Evolutionary conservation across 2,113 vertebrate genomes (phyloP), one percentile per base, ranked within the genome.

Genomic region (Xiphophorus hellerii): DNA sequence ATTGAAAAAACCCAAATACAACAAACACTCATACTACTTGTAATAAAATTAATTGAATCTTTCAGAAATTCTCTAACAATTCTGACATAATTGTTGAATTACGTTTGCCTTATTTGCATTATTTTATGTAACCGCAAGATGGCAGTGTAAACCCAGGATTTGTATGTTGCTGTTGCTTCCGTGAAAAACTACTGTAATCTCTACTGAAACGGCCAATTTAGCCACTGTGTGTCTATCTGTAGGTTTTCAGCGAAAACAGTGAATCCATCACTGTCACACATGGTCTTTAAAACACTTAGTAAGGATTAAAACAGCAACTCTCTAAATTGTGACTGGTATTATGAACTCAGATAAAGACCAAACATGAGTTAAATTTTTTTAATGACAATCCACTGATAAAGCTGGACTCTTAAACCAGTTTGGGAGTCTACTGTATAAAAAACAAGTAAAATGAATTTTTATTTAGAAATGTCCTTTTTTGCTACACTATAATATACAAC

Each of bases 111-210:
- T 54, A 72, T 7, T 1, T 74, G 54, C 7, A 5, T 62, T 84
- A 64, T 61, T 62, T 30, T 20, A 0, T 58, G 44, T 54, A 25
- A 82, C 74, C 93, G 91, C 88, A 91, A 75, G 92, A 82, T 91
- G 94, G 87, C 92, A 91, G 68, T 89, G 73, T 28, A 75, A 48
- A 51, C 54, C 42, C 65, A 87, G 71, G 15, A 68, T 84, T 4
- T 62, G n/a, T 31, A 13, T 9, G 29, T 31, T 11, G 15, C 28
- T 62, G 60, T 37, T 14, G 3, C 76, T 76, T 35, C 72, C 58
- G 65, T 22, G 22, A 14, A 10, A 30, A 48, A 69, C 37, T 35
- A 35, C 17, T 25, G 25, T 6, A 44, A 27, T 39, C 3, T 5
- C 25, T 37, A 30, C 51, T 33, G 27, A 80, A 73, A 66, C 42